These are phyloP conservation scores for Procambarus clarkii DNA, from an alignment of 1,140 invertebrate species.

Conservation along the genomic window DNA sequence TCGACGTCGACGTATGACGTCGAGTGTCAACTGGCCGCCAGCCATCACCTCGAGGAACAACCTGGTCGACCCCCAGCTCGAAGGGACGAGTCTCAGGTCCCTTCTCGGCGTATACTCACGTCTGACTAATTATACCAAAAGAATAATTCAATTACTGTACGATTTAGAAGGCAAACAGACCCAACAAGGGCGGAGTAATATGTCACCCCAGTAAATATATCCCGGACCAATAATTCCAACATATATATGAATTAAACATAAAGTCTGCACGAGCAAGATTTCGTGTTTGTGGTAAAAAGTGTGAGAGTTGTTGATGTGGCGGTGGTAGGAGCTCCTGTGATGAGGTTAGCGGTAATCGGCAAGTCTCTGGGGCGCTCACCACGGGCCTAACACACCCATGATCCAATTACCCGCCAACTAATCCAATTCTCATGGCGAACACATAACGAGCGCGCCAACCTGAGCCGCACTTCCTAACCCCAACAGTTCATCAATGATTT, in stretches of 20 bases:
- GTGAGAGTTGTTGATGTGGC: slow-evolving; percentile 27
- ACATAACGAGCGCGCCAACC: slow-evolving; percentile 57
- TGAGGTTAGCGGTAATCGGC: slow-evolving; percentile 54
- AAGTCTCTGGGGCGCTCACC: slow-evolving; percentile 54
- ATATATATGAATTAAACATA: slow-evolving; percentile 3
- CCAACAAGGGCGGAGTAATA: not conserved
- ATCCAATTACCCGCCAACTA: slow-evolving; percentile 55
- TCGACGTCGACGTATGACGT: too few species aligned
- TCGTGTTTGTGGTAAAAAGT: slow-evolving; percentile 12
- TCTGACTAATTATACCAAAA: not conserved
- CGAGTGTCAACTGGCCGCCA: too few species aligned
- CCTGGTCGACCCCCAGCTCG: too few species aligned
- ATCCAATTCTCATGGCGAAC: slow-evolving; percentile 56
- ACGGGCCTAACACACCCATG: slow-evolving; percentile 56
- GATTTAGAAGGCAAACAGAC: not conserved
- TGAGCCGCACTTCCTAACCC: slow-evolving; percentile 6
- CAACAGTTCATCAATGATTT: slow-evolving; percentile 27
- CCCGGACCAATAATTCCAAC: not conserved
- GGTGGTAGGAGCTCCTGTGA: slow-evolving; percentile 32
- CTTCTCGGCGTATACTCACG: too few species aligned
- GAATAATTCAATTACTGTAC: not conserved
- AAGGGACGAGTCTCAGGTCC: too few species aligned
- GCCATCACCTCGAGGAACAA: too few species aligned
- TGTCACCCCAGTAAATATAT: not conserved
- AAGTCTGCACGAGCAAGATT: not conserved